Percentiles rank a stretch among this genome's conserved stretches.
These are phyloP conservation scores for chimpanzee (Pan troglodytes) DNA, from an alignment of 2,113 vertebrate species.

Conservation along the genomic window NHGRI_mPanTro3-v2.1_pri NC_072415.2:41650501-41651000, in stretches of 20 bases:
- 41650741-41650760: background rate
- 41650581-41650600: slow-evolving; percentile 27
- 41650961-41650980: slow-evolving; percentile 29
- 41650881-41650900: slow-evolving; percentile 18
- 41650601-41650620: slow-evolving; percentile 22
- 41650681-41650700: slow-evolving; percentile 17
- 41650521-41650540: slow-evolving; percentile 38
- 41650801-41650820: background rate
- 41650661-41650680: slow-evolving; percentile 30
- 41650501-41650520: slow-evolving; percentile 37
- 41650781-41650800: background rate
- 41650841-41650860: background rate
- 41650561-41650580: slow-evolving; percentile 37
- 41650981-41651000: slow-evolving; percentile 20
- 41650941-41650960: slow-evolving; percentile 10
- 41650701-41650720: background rate
- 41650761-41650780: slow-evolving; percentile 35
- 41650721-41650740: slow-evolving; percentile 16
- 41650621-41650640: background rate
- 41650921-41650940: background rate
- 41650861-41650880: background rate
- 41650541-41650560: slow-evolving; percentile 24
- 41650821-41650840: background rate
- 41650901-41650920: background rate
- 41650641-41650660: background rate